phyloP scores from a whole-genome alignment of 2,797 vertebrate genomes.

The Sparidentex hasta region DNA sequence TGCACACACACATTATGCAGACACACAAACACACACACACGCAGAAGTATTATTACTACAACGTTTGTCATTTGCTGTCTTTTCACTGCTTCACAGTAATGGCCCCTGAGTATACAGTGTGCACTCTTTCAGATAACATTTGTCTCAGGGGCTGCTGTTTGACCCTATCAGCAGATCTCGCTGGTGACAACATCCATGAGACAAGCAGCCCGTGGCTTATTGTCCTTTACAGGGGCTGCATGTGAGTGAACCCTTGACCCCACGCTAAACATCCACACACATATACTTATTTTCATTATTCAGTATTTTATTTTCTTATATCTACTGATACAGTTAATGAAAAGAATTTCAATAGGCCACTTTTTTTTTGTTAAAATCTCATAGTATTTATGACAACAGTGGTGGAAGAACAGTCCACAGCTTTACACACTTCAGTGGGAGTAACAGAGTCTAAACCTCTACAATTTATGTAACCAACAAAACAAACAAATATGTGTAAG shows the following conservation, averaged over 20 bases:
- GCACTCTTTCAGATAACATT: slow-evolving; percentile 83
- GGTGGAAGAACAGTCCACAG: not conserved
- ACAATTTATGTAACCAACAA: not conserved
- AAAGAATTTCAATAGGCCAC: not conserved
- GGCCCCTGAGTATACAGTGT: slow-evolving; percentile 78
- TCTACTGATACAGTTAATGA: not conserved
- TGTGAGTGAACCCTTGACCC: slow-evolving; percentile 45
- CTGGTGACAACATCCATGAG: slow-evolving; percentile 38
- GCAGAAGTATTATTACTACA: slow-evolving; percentile 46
- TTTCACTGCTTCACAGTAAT: slow-evolving; percentile 46
- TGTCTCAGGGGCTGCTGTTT: slow-evolving; percentile 66
- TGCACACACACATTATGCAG: slow-evolving; percentile 26
- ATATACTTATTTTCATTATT: not conserved
- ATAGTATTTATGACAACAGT: not conserved
- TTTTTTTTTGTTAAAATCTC: not conserved
- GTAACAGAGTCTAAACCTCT: not conserved
- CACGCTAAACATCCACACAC: slow-evolving; percentile 18
- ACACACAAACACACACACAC: slow-evolving; percentile 21
- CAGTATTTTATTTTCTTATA: not conserved
- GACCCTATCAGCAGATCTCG: slow-evolving; percentile 60
- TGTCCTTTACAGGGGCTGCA: slow-evolving; percentile 38
- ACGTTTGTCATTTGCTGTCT: slow-evolving; percentile 56
- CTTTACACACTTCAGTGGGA: not conserved
- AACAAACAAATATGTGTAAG: not conserved
- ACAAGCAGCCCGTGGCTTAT: slow-evolving; percentile 50